Percentiles rank a stretch among this genome's conserved stretches.
Conservation (phyloP, 2,797 vertebrate genomes). For the Steatocranus sp. region DNA sequence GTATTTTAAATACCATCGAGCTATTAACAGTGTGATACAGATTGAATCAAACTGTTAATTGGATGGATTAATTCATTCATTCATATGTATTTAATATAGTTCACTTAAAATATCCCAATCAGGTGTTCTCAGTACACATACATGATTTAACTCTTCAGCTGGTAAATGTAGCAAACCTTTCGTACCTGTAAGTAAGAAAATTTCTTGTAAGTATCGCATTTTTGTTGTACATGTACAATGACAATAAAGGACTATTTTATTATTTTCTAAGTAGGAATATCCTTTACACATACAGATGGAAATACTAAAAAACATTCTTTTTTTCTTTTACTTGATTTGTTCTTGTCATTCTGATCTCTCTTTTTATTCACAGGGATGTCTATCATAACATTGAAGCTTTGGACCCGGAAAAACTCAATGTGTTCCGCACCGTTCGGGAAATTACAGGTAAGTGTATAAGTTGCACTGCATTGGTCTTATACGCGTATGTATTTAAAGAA, state of each 20-base stretch:
- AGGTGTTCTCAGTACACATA: neutral
- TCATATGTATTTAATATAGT: neutral
- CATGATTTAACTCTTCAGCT: neutral
- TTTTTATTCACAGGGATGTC: slow-evolving; percentile 78
- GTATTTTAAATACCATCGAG: neutral
- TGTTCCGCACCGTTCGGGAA: slow-evolving; percentile 94
- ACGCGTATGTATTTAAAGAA: neutral
- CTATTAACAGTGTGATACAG: neutral
- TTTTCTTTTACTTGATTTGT: neutral
- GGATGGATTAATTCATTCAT: neutral
- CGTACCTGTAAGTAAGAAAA: neutral
- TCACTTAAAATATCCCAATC: neutral
- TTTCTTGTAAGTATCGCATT: neutral
- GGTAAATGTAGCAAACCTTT: neutral
- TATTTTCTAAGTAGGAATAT: neutral
- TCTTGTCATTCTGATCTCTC: neutral
- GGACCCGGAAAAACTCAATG: slow-evolving; percentile 93
- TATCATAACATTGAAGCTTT: slow-evolving; percentile 94
- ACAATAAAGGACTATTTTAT: neutral
- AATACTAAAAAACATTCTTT: neutral
- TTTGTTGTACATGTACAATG: neutral
- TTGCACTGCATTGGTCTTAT: neutral
- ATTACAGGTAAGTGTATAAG: slow-evolving; percentile 84
- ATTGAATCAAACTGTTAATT: neutral
- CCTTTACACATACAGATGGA: neutral